These are phyloP conservation scores for Gymnosoma rotundatum DNA, from an alignment of 2,888 invertebrate genomes.

Conservation along the genomic window DNA sequence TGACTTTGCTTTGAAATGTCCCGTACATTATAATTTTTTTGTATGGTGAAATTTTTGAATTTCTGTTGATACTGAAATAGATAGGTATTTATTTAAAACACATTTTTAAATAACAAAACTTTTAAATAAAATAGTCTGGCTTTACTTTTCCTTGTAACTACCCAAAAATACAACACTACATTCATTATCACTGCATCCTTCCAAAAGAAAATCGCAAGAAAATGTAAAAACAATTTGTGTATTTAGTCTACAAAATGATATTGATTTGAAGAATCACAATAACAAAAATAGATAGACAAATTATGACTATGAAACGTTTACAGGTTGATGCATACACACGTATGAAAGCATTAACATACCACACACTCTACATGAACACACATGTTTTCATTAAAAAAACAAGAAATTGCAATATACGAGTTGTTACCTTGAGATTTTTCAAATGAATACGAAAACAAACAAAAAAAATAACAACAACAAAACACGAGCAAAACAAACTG, in stretches of 20 bases:
- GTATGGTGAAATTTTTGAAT: too few species aligned
- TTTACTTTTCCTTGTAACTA: too few species aligned
- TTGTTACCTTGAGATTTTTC: conserved; percentile 68
- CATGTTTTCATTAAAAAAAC: conserved; percentile 31
- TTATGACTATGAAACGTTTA: neutral
- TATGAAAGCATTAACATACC: neutral
- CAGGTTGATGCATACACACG: neutral
- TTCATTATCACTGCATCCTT: too few species aligned
- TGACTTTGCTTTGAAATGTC: too few species aligned
- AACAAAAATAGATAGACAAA: neutral
- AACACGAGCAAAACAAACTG: conserved; percentile 45
- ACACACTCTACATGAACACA: neutral
- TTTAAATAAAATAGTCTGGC: too few species aligned
- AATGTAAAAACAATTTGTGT: neutral
- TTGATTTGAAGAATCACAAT: conserved; percentile 49
- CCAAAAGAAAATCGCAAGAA: too few species aligned
- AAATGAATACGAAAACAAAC: conserved; percentile 57
- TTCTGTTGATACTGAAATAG: too few species aligned
- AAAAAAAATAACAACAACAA: conserved; percentile 22
- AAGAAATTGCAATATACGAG: conserved; percentile 39
- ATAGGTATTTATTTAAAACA: too few species aligned
- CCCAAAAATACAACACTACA: too few species aligned
- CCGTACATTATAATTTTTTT: too few species aligned
- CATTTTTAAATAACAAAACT: too few species aligned
- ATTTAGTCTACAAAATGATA: conserved; percentile 35